These are phyloP conservation scores for Encarsia formosa DNA, from an alignment of 2,888 invertebrate genomes.

Conservation along the genomic window DNA sequence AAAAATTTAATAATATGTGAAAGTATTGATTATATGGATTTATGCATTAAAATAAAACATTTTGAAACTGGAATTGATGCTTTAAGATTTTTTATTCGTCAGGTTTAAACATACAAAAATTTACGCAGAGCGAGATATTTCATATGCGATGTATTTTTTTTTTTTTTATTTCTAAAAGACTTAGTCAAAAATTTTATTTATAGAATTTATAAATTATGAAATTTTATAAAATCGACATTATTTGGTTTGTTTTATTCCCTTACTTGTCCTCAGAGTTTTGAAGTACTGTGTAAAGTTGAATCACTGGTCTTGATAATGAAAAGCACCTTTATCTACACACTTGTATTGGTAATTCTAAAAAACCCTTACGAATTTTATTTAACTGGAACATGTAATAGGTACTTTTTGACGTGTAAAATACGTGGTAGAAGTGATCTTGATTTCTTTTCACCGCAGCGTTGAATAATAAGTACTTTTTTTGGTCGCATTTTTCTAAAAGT, in stretches of 20 bases:
- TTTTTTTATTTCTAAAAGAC: slow-evolving; percentile 17
- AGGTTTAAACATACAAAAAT: slow-evolving; percentile 44
- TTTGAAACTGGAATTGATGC: no score
- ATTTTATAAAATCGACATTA: slow-evolving; percentile 35
- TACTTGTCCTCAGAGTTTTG: slow-evolving; percentile 28
- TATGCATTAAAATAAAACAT: no score
- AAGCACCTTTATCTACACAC: not conserved
- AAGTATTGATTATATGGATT: no score
- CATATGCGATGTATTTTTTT: slow-evolving; percentile 28
- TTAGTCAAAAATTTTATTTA: slow-evolving; percentile 17
- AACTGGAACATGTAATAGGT: slow-evolving; percentile 8
- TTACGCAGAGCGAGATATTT: slow-evolving; percentile 42
- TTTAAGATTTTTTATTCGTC: slow-evolving; percentile 46
- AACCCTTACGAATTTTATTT: not conserved
- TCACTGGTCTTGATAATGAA: not conserved
- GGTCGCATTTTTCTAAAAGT: not conserved
- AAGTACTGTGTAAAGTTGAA: not conserved
- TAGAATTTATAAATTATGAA: slow-evolving; percentile 27
- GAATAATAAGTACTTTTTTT: not conserved
- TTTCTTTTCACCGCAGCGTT: no score
- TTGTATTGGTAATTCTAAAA: no score
- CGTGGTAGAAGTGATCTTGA: not conserved
- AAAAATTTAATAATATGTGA: no score
- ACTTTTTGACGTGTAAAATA: no score
- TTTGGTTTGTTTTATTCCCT: slow-evolving; percentile 32